Base-by-base conservation (phyloP, 2,888 invertebrate genomes). In the Cheiracanthium punctorium region DNA sequence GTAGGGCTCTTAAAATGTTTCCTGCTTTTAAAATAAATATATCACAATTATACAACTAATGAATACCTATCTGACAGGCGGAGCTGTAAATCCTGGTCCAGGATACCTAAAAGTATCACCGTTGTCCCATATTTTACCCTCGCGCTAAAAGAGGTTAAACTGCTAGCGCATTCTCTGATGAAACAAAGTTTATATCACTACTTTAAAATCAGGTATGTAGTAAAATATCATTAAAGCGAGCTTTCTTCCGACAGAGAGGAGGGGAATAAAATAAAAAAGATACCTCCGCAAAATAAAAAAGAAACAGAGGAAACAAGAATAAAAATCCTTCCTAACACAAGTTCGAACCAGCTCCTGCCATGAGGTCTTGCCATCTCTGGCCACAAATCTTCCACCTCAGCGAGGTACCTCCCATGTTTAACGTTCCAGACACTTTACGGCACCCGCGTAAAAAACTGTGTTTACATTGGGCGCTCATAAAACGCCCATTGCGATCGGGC, bases 391-490 rank as follows among this genome's bases (percentile, higher is more conserved):
- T 84, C 72, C n/a, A n/a, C 64, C 70, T 33, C 75, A 20, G 70
- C 52, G 65, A 71, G 52, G 58, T 48, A 52, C 72, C 82, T 71
- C 82, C 82, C 82, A 84, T 84, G 65, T 72, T 77, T 84, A 71
- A 32, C 48, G 33, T 58, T 70, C 33, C 77, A 84, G 82, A 77
- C 82, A 29, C 65, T 84, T 84, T 84, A 84, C 77, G 77, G 84
- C 76, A 75, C 28, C 64, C 64, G 48, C 76, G 74, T 58, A 73
- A 84, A 72, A 52, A 58, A 75, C 70, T 64, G 71, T 85, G 79
- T 84, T 84, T 84, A 84, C 82, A 73, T 84, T 77, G 82, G 82
- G 77, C 82, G 67, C 82, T 64, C 82, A 84, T 84, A 84, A 84
- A 84, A 84, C 82, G 77, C 82, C 82, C 72, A 84, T 77, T 84